phyloP scores from a whole-genome alignment of 2,797 vertebrate genomes.

The Myotis daubentonii region DNA sequence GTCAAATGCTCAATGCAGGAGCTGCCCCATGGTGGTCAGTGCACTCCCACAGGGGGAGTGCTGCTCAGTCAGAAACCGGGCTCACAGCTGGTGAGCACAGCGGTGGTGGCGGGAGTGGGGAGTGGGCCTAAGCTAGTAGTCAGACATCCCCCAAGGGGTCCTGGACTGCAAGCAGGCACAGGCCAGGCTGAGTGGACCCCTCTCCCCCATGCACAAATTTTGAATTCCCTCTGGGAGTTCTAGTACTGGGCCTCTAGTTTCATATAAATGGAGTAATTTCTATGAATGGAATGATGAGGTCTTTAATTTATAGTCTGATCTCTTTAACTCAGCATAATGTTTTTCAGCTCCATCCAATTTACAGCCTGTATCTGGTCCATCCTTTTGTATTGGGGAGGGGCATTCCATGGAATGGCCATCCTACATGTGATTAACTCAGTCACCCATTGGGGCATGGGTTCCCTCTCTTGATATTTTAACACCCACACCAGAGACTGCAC shows the following conservation, averaged over 20 bases:
- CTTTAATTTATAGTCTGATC: conserved; percentile 20
- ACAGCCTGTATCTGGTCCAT: neutral
- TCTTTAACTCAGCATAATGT: neutral
- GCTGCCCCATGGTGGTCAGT: too few species aligned
- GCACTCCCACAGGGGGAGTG: too few species aligned
- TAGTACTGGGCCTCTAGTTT: neutral
- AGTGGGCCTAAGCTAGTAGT: too few species aligned
- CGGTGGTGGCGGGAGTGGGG: too few species aligned
- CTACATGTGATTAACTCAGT: neutral
- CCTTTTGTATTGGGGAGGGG: neutral
- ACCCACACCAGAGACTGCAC: neutral
- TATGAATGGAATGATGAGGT: neutral
- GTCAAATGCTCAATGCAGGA: too few species aligned
- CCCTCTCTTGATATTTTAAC: neutral
- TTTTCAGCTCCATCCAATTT: neutral
- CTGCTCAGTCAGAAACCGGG: too few species aligned
- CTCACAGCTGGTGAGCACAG: too few species aligned
- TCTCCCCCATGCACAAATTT: too few species aligned
- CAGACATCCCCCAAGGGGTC: too few species aligned
- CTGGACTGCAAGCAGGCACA: too few species aligned
- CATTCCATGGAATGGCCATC: neutral
- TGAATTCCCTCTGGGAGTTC: too few species aligned
- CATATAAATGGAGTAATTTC: neutral
- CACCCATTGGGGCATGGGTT: neutral
- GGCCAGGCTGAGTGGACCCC: too few species aligned